These are phyloP conservation scores for Heliconius hermathena DNA, from an alignment of 1,140 invertebrate species.

Conservation along the genomic window DNA sequence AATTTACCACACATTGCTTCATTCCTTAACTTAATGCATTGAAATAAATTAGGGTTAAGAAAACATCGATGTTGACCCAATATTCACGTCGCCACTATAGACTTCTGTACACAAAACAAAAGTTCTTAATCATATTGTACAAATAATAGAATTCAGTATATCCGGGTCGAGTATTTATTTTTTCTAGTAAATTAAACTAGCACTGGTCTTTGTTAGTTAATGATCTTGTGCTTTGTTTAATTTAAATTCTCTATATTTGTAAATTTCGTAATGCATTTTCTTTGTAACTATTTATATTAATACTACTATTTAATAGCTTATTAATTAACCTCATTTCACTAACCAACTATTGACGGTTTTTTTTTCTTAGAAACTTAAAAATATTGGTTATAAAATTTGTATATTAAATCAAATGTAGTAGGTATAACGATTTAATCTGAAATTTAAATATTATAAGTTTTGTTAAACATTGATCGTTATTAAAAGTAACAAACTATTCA, in stretches of 20 bases:
- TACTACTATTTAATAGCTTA: neutral
- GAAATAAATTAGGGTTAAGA: neutral
- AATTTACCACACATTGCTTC: neutral
- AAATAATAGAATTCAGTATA: conserved; percentile 10
- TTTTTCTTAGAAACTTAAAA: neutral
- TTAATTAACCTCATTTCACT: neutral
- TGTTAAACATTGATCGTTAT: neutral
- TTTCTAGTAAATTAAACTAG: conserved; percentile 5
- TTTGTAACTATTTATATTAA: neutral
- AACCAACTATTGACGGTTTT: neutral
- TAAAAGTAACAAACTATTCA: neutral
- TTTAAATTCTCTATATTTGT: conserved; percentile 2
- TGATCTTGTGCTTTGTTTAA: conserved; percentile 1
- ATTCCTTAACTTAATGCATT: neutral
- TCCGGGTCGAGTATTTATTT: conserved; percentile 16
- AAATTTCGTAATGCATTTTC: conserved; percentile 4
- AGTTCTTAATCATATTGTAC: conserved; percentile 6
- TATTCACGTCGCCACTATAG: neutral
- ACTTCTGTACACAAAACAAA: neutral
- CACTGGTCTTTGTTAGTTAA: conserved; percentile 25
- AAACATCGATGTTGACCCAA: neutral
- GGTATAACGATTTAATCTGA: neutral
- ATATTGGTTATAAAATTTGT: neutral
- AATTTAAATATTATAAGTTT: neutral
- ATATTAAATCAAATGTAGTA: neutral